Conservation (phyloP, 2,888 invertebrate genomes). For the Tachina fera region DNA sequence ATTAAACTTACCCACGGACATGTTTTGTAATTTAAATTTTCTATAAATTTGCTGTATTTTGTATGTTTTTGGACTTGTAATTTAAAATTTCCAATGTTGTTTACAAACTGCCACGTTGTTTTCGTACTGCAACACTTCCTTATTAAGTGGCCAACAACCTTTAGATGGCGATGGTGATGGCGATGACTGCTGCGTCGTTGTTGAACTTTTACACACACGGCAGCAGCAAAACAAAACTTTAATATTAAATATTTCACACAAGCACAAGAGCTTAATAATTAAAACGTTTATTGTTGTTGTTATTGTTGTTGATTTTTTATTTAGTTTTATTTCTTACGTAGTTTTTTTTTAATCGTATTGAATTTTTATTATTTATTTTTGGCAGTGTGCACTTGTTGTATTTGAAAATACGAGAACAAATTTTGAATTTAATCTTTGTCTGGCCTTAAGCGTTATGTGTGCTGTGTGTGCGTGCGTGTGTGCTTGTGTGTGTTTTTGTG, state of each 20-base stretch:
- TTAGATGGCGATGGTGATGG: constrained; percentile 60
- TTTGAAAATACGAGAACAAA: constrained; percentile 66
- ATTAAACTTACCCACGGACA: constrained; percentile 77
- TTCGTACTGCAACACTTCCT: constrained; percentile 46
- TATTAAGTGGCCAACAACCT: constrained; percentile 70
- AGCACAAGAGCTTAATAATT: constrained; percentile 55
- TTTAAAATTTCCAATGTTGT: constrained; percentile 26
- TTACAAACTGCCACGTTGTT: constrained; percentile 34
- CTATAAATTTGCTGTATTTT: constrained; percentile 52
- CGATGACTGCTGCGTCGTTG: constrained; percentile 3
- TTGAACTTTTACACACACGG: constrained; percentile 50
- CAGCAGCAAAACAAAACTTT: constrained; percentile 15
- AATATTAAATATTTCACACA: constrained; percentile 47
- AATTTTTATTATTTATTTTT: constrained; percentile 56
- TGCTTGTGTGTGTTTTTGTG: not conserved
- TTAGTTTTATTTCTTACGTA: constrained; percentile 16
- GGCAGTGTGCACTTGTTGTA: constrained; percentile 77
- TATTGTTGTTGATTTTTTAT: constrained; percentile 44
- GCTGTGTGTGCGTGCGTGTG: not conserved
- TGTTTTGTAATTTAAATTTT: constrained; percentile 50
- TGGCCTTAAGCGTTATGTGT: not conserved
- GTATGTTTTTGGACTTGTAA: not conserved
- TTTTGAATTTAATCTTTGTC: constrained; percentile 44
- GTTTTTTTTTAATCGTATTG: constrained; percentile 18
- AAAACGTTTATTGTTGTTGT: not conserved